These are phyloP conservation scores for Sabatieria punctata DNA, from an alignment of 2,888 invertebrate species.

Conservation along the genomic window DNA sequence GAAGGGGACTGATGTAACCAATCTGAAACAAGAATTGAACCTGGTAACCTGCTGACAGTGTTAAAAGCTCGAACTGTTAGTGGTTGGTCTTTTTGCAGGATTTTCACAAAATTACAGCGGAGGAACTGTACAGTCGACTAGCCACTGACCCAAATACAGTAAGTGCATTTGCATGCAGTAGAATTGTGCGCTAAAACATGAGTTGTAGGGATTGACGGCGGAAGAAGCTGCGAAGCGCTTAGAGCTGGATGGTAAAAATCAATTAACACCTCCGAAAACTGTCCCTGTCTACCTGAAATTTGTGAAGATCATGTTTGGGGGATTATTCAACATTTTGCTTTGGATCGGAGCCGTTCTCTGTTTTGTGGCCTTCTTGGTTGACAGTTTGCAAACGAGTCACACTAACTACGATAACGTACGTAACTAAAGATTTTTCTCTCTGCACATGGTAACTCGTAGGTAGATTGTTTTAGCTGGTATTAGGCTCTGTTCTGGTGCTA, in stretches of 20 bases:
- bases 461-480: conserved; percentile 40
- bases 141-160: too few relatives aligned
- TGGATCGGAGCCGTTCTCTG: conserved; percentile 27
- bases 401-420: conserved; percentile 36
- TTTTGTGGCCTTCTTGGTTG: conserved; percentile 29
- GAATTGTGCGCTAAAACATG: too few relatives aligned
- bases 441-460: background rate
- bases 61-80: too few relatives aligned
- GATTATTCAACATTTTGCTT: conserved; percentile 38
- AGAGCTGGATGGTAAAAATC: conserved; percentile 87
- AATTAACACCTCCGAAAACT: conserved; percentile 86
- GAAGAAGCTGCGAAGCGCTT: too few relatives aligned
- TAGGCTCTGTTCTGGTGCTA: conserved; percentile 47
- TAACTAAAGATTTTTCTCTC: too few relatives aligned
- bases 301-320: conserved; percentile 93
- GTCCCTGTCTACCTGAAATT: conserved; percentile 98
- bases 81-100: too few relatives aligned
- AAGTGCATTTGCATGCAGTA: too few relatives aligned
- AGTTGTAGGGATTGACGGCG: too few relatives aligned
- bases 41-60: too few relatives aligned
- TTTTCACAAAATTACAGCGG: too few relatives aligned
- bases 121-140: too few relatives aligned
- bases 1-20: background rate
- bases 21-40: background rate
- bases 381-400: conserved; percentile 32